A percentile compares a stretch with the other conserved stretches of the same genome.
phyloP scores from a whole-genome alignment of 2,888 invertebrate species.

The Parelbella ahira region DNA sequence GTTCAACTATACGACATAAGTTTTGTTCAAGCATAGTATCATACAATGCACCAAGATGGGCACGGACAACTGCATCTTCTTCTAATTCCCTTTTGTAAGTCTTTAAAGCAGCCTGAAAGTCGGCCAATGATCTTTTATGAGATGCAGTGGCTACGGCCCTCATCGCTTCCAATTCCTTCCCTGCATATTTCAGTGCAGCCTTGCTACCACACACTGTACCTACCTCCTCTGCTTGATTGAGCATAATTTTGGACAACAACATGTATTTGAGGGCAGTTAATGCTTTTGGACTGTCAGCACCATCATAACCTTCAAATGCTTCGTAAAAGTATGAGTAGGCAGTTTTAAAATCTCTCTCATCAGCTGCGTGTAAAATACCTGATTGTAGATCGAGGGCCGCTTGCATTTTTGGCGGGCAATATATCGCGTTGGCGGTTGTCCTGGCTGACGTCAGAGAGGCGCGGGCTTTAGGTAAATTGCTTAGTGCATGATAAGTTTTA shows the following conservation, averaged over 20 bases:
- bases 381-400: constrained; percentile 98
- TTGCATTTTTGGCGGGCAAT: constrained; percentile 99
- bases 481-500: constrained; percentile 98
- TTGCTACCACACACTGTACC: constrained; percentile 97
- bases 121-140: constrained; percentile 97
- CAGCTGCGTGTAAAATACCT: constrained; percentile 99
- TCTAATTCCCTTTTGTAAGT: constrained; percentile 93
- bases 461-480: constrained; percentile 97
- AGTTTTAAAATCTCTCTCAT: constrained; percentile 99
- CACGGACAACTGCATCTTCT: constrained; percentile 97
- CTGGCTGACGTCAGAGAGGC: constrained; percentile 98
- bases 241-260: constrained; percentile 99
- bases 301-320: constrained; percentile 99
- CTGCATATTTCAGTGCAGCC: constrained; percentile 97
- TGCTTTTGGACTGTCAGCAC: constrained; percentile 94
- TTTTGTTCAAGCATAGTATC: constrained; percentile 99
- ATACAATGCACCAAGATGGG: constrained; percentile 97
- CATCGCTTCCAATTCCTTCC: constrained; percentile 98
- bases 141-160: constrained; percentile 97
- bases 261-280: constrained; percentile 98
- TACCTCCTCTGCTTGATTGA: constrained; percentile 97
- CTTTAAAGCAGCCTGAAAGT: constrained; percentile 95
- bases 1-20: constrained; percentile 98
- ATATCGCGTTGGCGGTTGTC: constrained; percentile 99
- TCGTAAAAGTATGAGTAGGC: constrained; percentile 99